Conservation (phyloP, 2,113 vertebrate genomes). For the Rhineura floridana region DNA sequence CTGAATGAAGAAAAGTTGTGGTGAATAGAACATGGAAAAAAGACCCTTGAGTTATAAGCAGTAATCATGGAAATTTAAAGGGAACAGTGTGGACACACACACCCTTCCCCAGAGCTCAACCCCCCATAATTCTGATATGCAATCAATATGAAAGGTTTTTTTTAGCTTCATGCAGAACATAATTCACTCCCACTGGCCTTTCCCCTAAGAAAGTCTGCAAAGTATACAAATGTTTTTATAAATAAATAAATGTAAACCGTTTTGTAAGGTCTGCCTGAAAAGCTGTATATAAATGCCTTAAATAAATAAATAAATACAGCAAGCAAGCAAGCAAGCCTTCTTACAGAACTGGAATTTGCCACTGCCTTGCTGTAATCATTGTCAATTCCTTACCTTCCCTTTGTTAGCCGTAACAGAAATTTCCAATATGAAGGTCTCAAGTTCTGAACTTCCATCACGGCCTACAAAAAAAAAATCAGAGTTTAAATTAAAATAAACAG, state of each 20-base stretch:
- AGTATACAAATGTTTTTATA: no score
- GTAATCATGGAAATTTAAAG: neutral
- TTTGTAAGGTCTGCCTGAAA: no score
- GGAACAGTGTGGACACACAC: neutral
- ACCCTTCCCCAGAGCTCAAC: neutral
- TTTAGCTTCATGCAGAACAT: neutral
- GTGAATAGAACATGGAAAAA: neutral
- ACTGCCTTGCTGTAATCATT: neutral
- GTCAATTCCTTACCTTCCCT: conserved; percentile 86
- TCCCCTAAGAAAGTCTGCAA: neutral
- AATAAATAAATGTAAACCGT: no score
- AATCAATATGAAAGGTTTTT: neutral
- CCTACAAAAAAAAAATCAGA: conserved; percentile 75
- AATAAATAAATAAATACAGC: no score
- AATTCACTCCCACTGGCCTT: conserved; percentile 19
- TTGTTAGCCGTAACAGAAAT: conserved; percentile 92
- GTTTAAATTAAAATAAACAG: conserved; percentile 18
- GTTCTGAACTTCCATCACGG: conserved; percentile 97
- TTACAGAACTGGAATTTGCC: conserved; percentile 2
- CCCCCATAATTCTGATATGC: neutral
- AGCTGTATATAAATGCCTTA: no score
- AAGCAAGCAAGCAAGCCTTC: no score
- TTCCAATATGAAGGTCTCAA: conserved; percentile 97
- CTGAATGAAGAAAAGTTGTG: neutral
- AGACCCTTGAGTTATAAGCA: neutral